phyloP scores from a whole-genome alignment of 1,140 invertebrate genomes.

The Zaprionus africanus region DNA sequence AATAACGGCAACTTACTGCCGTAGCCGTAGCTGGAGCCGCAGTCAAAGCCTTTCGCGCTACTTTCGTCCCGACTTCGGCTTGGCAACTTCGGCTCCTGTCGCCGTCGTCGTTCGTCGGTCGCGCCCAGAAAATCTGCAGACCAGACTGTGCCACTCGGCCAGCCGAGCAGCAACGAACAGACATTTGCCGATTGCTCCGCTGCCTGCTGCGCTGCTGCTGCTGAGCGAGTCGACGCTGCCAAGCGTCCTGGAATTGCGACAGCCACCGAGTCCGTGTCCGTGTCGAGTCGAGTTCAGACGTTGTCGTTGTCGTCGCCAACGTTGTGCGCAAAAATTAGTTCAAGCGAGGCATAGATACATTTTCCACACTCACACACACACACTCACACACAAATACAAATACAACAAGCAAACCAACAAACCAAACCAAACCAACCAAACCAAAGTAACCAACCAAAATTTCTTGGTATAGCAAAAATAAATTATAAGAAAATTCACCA shows the following conservation, averaged over 20 bases:
- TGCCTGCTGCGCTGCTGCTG: background rate
- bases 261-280: slow-evolving; percentile 66
- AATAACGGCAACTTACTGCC: slow-evolving; percentile 59
- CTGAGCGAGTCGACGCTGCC: slow-evolving; percentile 39
- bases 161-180: slow-evolving; percentile 27
- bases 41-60: background rate
- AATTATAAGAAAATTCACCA: slow-evolving; percentile 2
- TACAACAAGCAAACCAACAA: background rate
- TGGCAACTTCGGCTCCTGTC: slow-evolving; percentile 7
- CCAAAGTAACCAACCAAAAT: slow-evolving; percentile 9
- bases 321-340: slow-evolving; percentile 65
- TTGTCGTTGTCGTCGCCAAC: slow-evolving; percentile 59
- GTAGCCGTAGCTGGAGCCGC: background rate
- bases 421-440: slow-evolving; percentile 1
- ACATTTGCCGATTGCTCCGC: slow-evolving; percentile 29
- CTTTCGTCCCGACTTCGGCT: slow-evolving; percentile 6
- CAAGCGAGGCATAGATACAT: slow-evolving; percentile 74
- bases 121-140: slow-evolving; percentile 80
- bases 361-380: slow-evolving; percentile 54
- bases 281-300: slow-evolving; percentile 75
- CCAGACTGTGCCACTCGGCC: slow-evolving; percentile 73
- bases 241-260: slow-evolving; percentile 9
- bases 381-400: slow-evolving; percentile 1
- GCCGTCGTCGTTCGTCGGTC: slow-evolving; percentile 52
- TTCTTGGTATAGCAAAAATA: slow-evolving; percentile 53